These are phyloP conservation scores for Etia nguti DNA, from an alignment of 2,113 vertebrate species.

Conservation along the genomic window DNA sequence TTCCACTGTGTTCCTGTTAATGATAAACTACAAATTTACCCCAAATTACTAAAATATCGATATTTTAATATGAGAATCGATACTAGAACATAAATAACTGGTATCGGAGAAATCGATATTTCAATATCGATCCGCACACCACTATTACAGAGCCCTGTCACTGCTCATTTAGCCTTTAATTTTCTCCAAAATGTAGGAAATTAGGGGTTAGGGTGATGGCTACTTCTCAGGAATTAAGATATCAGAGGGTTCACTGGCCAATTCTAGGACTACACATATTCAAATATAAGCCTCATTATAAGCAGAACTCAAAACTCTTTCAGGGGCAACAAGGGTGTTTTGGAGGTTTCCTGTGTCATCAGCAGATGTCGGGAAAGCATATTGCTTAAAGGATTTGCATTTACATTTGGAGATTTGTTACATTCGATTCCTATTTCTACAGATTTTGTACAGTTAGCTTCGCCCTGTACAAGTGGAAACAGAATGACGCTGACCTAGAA, in stretches of 20 bases:
- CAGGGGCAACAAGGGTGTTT: background rate
- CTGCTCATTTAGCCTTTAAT: background rate
- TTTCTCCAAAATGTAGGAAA: background rate
- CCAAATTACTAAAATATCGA: no score
- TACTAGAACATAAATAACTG: no score
- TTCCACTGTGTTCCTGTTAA: no score
- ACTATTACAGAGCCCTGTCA: no score
- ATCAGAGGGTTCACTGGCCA: background rate
- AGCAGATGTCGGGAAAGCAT: background rate
- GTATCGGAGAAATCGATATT: no score
- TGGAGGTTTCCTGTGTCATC: background rate
- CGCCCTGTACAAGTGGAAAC: background rate
- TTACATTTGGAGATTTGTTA: background rate
- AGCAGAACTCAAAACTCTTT: background rate
- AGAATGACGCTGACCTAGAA: background rate
- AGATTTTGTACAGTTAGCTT: background rate
- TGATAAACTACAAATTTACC: no score
- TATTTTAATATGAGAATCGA: no score
- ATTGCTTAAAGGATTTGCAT: background rate
- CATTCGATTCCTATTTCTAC: background rate
- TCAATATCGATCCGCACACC: no score
- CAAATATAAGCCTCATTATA: background rate
- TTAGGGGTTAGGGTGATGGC: background rate
- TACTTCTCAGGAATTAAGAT: background rate
- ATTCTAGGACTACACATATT: accelerated